These are phyloP conservation scores for Festucalex cinctus DNA, from an alignment of 2,113 vertebrate genomes.

Conservation along the genomic window DNA sequence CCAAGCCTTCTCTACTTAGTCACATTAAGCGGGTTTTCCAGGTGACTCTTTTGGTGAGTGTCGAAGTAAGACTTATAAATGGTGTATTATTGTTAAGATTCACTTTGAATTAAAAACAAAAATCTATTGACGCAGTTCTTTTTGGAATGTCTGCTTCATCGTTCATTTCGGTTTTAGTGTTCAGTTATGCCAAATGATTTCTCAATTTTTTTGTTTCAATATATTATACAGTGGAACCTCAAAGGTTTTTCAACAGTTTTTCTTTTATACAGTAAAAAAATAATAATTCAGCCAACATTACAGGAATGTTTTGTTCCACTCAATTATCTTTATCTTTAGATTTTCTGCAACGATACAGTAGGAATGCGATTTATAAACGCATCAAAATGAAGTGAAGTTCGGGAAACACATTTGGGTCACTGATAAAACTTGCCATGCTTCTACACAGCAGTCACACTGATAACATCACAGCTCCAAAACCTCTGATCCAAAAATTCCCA, in stretches of 20 bases:
- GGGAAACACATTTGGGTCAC: not conserved
- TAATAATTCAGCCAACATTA: too few relatives aligned
- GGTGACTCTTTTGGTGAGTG: slow-evolving; percentile 99
- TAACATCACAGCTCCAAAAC: not conserved
- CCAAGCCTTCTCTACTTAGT: slow-evolving; percentile 99
- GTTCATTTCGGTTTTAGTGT: not conserved
- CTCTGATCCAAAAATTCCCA: not conserved
- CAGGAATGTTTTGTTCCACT: too few relatives aligned
- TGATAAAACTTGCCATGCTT: not conserved
- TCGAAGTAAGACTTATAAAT: slow-evolving; percentile 98
- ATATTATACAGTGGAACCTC: not conserved
- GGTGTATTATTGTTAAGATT: slow-evolving; percentile 99
- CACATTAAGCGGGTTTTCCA: slow-evolving; percentile 99
- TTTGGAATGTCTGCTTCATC: slow-evolving; percentile 45
- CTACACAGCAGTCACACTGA: not conserved
- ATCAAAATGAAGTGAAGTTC: not conserved
- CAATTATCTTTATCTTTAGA: not conserved
- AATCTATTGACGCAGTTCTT: slow-evolving; percentile 88
- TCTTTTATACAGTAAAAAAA: too few relatives aligned
- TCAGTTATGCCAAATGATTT: not conserved
- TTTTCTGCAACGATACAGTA: not conserved
- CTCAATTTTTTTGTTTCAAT: not conserved
- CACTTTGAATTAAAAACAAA: slow-evolving; percentile 98
- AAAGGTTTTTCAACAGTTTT: too few relatives aligned
- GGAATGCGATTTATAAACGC: not conserved